Evolutionary conservation across 1,140 invertebrate species (phyloP).

Genomic region (Scaptodrosophila lebanonensis): DNA sequence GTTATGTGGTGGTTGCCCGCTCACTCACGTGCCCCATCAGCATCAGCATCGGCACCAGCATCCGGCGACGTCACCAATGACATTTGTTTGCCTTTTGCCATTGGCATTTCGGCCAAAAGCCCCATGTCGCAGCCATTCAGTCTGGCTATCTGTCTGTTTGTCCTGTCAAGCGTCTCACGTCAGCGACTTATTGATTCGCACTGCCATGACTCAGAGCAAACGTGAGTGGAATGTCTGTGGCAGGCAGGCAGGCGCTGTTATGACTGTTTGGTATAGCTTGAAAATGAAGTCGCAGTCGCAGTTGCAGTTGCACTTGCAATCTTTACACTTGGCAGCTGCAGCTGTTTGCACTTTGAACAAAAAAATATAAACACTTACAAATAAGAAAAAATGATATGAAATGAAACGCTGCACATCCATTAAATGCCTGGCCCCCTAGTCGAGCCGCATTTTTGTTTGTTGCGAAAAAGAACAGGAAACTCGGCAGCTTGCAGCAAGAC

Average conservation of each 20-base stretch:
- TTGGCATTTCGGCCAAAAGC: constrained; percentile 18
- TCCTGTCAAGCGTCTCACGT: constrained; percentile 53
- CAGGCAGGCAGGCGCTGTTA: not conserved
- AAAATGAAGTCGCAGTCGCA: constrained; percentile 14
- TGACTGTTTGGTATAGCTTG: too few relatives aligned
- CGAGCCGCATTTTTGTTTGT: constrained; percentile 64
- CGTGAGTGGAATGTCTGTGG: not conserved
- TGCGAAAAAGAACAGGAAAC: constrained; percentile 74
- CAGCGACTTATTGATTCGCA: constrained; percentile 63
- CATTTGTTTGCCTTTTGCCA: constrained; percentile 7
- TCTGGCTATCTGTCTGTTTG: too few relatives aligned
- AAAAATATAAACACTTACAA: constrained; percentile 5
- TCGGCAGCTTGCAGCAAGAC: constrained; percentile 25
- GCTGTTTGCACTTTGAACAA: too few relatives aligned
- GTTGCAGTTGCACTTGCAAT: constrained; percentile 23
- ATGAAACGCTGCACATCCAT: constrained; percentile 42
- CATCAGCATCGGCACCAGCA: too few relatives aligned
- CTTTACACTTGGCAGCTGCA: too few relatives aligned
- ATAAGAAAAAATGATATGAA: constrained; percentile 30
- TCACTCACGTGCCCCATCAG: too few relatives aligned
- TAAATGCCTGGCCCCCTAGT: constrained; percentile 51
- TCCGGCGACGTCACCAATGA: too few relatives aligned
- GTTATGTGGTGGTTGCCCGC: too few relatives aligned
- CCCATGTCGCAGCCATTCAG: too few relatives aligned
- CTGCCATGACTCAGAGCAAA: constrained; percentile 52